Percentiles rank a stretch among this genome's conserved stretches.
Conservation (phyloP, 2,797 vertebrate species). For the Caiman crocodilus region DNA sequence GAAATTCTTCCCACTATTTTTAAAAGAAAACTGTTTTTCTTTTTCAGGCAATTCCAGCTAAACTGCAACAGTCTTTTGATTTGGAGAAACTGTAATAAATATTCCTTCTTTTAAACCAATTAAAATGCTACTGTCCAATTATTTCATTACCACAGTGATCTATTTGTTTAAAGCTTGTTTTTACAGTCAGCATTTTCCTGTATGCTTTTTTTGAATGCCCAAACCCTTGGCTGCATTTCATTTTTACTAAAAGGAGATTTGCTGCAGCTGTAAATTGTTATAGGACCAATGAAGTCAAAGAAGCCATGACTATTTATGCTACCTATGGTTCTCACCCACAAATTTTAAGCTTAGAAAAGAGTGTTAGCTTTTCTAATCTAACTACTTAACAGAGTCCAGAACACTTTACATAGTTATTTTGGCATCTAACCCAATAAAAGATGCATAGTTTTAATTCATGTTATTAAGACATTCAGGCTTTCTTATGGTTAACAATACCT, state of each 20-base stretch:
- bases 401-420: neutral
- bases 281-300: neutral
- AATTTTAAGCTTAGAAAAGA: neutral
- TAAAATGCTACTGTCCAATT: neutral
- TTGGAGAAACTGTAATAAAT: constrained; percentile 75
- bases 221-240: neutral
- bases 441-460: no score
- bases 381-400: neutral
- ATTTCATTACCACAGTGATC: neutral
- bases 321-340: neutral
- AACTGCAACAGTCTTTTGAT: constrained; percentile 49
- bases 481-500: neutral
- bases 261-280: neutral
- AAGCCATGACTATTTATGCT: neutral
- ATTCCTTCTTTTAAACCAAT: constrained; percentile 38
- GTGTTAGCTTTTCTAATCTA: neutral
- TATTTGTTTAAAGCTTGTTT: neutral
- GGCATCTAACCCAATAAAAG: neutral
- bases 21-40: constrained; percentile 42
- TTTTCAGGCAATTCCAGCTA: constrained; percentile 60
- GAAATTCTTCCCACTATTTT: neutral
- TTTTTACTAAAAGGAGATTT: neutral
- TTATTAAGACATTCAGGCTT: neutral
- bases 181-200: neutral
- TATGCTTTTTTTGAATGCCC: neutral